Evolutionary conservation across 2,888 invertebrate genomes (phyloP), one percentile per base, ranked within the genome.

Genomic region (Serripes groenlandicus): DNA sequence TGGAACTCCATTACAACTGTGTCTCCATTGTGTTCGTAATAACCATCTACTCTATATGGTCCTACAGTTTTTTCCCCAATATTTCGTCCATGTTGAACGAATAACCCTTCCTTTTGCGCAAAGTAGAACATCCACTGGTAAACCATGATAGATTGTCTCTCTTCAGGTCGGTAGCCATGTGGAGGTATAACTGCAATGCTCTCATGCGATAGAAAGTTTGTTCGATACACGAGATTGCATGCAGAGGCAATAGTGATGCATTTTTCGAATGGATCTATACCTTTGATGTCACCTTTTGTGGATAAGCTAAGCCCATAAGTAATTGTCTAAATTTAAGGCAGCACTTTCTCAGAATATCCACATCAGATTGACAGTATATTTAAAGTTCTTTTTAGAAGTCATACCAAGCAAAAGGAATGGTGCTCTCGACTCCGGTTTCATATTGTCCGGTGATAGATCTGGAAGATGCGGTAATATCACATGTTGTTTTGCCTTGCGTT

Each of bases 361-460:
- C 82, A 69, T 86, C 87, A 7, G 78, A 83, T 21, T 70, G 52
- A 30, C 81, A 87, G 62, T 80, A 85, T 34, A 32, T 78, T 30
- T 82, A 35, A 21, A 87, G 72, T 72, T 87, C 81, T 23, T 56
- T n/a, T 32, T 87, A 72, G 2, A 85, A 75, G 35, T 77, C 58
- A 58, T 80, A 85, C 4, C 7, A 28, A 42, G 56, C 49, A 30
- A 49, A 69, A 76, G 15, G 26, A 75, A 75, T 5, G 26, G 64
- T 0, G 15, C n/a, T 7, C 75, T 18, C 15, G 26, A 4, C n/a
- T 60, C 69, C 37, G 70, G 58, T 26, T 76, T 70, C 69, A 76
- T 76, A 21, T 23, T 23, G 52, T 35, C 69, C 0, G 23, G 7
- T 21, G 42, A 30, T 21, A 78, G 23, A 42, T 71, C 78, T 0